phyloP scores from a whole-genome alignment of 2,888 invertebrate genomes.

The Halictus quadricinctus region DNA sequence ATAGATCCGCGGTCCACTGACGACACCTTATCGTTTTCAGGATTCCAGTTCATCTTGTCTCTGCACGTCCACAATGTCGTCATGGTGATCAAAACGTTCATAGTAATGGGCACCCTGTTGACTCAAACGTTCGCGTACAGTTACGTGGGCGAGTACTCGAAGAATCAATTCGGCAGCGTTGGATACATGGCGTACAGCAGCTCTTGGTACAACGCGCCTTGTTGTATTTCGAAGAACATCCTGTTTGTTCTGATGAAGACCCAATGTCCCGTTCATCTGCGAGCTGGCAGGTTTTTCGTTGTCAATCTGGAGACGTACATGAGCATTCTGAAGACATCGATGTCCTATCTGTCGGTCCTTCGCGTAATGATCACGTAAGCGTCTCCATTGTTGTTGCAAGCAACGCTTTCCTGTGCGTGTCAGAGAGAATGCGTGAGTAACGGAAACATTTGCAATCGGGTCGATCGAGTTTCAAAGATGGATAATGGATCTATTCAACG shows the following conservation, averaged over 20 bases:
- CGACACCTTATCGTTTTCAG: not conserved
- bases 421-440: not conserved
- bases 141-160: constrained; percentile 45
- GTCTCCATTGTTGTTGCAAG: not conserved
- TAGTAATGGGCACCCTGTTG: not conserved
- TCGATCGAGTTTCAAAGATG: not conserved
- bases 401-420: not conserved
- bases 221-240: not conserved
- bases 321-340: constrained; percentile 37
- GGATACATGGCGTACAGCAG: constrained; percentile 19
- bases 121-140: constrained; percentile 33
- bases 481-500: not conserved
- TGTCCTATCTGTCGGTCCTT: constrained; percentile 37
- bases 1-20: not conserved
- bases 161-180: constrained; percentile 16
- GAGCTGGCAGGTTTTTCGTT: constrained; percentile 20
- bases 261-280: constrained; percentile 6
- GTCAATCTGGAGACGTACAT: constrained; percentile 32
- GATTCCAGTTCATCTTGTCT: constrained; percentile 39
- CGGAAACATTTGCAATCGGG: not conserved
- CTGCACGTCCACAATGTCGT: constrained; percentile 1
- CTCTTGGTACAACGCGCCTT: constrained; percentile 25
- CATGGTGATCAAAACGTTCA: constrained; percentile 18
- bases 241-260: constrained; percentile 8
- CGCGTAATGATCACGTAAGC: constrained; percentile 31